A percentile compares a stretch with the other conserved stretches of the same genome.
Conservation (phyloP, 2,888 invertebrate genomes). For the Penaeus monodon region DNA sequence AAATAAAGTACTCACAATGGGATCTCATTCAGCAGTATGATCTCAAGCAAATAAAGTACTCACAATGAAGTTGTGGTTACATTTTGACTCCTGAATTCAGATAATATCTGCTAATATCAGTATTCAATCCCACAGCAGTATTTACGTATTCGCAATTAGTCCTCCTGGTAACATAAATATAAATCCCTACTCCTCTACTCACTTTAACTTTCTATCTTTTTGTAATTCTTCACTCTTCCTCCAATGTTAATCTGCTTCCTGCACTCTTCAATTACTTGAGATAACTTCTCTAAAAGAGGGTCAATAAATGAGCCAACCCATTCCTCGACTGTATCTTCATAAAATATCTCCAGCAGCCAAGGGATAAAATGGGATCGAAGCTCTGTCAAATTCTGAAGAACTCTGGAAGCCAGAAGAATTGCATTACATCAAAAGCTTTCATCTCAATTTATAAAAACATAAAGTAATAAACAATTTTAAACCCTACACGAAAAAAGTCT, state of each 20-base stretch:
- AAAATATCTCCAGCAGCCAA: slow-evolving; percentile 52
- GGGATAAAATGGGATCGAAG: slow-evolving; percentile 43
- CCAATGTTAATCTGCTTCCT: slow-evolving; percentile 59
- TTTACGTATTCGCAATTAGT: background rate
- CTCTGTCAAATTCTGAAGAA: slow-evolving; percentile 47
- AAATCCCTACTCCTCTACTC: background rate
- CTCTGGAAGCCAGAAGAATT: slow-evolving; percentile 32
- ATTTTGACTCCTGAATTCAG: background rate
- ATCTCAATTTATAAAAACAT: too few relatives aligned
- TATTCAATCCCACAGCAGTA: background rate
- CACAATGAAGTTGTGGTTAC: too few relatives aligned
- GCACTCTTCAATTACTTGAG: slow-evolving; percentile 52
- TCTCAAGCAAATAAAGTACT: too few relatives aligned
- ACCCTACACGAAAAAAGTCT: too few relatives aligned
- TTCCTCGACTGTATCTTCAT: slow-evolving; percentile 57
- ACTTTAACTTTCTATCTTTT: slow-evolving; percentile 27
- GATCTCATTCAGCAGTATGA: too few relatives aligned
- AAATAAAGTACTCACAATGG: too few relatives aligned
- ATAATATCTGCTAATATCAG: background rate
- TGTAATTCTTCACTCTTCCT: slow-evolving; percentile 53
- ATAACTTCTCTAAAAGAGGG: slow-evolving; percentile 48
- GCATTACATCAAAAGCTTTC: background rate
- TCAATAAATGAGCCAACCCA: slow-evolving; percentile 60
- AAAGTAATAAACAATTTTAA: too few relatives aligned
- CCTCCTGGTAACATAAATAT: too few relatives aligned